phyloP scores from a whole-genome alignment of 1,140 invertebrate species.

The Bombus waltoni region DNA sequence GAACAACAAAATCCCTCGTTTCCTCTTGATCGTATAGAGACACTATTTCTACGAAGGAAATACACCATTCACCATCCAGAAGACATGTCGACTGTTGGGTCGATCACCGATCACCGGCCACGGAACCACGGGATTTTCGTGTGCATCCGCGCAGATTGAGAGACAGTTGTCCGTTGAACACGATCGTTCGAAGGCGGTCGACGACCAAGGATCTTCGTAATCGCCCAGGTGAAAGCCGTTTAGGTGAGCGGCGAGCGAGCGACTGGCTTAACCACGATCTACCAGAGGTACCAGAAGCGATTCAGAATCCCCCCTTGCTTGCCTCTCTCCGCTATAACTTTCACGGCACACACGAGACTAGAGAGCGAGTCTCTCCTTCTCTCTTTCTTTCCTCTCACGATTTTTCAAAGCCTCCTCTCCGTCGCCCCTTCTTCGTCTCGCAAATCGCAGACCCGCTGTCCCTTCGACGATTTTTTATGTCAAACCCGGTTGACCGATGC shows the following conservation, averaged over 20 bases:
- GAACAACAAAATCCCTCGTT: not conserved
- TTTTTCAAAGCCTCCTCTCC: conserved; percentile 20
- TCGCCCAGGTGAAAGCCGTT: conserved; percentile 65
- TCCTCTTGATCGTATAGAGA: conserved; percentile 3
- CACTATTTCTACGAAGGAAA: not conserved
- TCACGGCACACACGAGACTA: conserved; percentile 55
- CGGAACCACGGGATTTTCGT: not conserved
- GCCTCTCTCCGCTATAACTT: conserved; percentile 52
- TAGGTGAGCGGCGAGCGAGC: conserved; percentile 63
- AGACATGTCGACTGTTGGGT: conserved; percentile 11
- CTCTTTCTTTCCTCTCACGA: not conserved
- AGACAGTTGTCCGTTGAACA: not conserved
- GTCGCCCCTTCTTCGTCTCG: not conserved
- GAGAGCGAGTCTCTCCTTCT: conserved; percentile 48
- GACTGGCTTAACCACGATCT: conserved; percentile 63
- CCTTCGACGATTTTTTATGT: conserved; percentile 41
- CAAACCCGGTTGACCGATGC: conserved; percentile 6
- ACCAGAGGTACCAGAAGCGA: conserved; percentile 62
- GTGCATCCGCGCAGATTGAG: not conserved
- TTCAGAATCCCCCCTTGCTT: conserved; percentile 47
- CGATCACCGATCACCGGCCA: conserved; percentile 34
- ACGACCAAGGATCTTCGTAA: conserved; percentile 50
- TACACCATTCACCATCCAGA: not conserved
- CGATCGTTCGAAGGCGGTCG: conserved; percentile 35
- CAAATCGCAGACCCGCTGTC: not conserved